Evolutionary conservation across 2,797 vertebrate genomes (phyloP).

Genomic region (Onychomys torridus): DNA sequence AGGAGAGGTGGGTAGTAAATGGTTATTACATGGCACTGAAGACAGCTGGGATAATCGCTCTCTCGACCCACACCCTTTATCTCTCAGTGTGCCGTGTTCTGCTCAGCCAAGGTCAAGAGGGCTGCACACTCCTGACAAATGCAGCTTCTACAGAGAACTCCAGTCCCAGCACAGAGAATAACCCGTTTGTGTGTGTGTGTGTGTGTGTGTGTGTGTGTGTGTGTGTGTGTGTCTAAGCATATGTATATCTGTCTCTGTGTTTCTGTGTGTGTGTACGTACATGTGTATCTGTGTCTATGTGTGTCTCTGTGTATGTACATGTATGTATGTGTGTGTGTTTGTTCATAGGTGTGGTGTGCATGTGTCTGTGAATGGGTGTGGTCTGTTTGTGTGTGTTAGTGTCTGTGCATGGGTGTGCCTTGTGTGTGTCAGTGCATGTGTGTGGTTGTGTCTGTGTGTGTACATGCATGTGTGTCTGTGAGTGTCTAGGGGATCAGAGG

Average conservation of each 20-base stretch:
- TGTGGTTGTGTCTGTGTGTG: background rate
- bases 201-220: too few species aligned
- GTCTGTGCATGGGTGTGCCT: background rate
- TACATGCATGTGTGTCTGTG: background rate
- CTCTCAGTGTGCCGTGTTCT: background rate
- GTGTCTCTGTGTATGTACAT: background rate
- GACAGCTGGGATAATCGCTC: background rate
- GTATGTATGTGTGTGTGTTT: background rate
- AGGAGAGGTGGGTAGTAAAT: background rate
- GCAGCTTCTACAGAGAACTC: background rate
- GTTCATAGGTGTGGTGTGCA: background rate
- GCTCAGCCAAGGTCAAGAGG: background rate
- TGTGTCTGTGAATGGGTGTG: background rate
- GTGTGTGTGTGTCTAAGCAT: background rate
- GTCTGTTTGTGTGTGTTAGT: background rate
- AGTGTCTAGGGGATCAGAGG: background rate
- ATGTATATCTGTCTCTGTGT: background rate
- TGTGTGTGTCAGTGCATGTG: background rate
- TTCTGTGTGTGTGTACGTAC: too few species aligned
- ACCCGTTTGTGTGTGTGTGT: rapidly evolving
- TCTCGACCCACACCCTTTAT: background rate
- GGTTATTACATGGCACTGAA: background rate
- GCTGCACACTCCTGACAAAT: background rate
- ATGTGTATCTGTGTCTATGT: background rate
- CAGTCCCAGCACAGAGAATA: rapidly evolving